Conservation (phyloP, 53 echinoderm and acorn worm species). For the Luidia sarsii region DNA sequence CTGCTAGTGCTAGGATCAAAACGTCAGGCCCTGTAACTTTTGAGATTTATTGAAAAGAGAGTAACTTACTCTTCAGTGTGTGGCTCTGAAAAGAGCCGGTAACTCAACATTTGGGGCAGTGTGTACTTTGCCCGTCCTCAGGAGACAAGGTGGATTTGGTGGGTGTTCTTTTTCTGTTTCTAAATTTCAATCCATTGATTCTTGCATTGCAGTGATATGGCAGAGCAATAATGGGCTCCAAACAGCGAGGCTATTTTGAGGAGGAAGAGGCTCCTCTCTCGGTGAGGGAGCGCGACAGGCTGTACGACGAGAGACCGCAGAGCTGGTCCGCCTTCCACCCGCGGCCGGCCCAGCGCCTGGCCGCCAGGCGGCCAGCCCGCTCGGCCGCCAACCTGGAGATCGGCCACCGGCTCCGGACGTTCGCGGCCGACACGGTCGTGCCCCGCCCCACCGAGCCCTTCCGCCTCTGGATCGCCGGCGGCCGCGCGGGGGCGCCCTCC, state of each 20-base stretch:
- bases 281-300: conserved; percentile 61
- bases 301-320: conserved; percentile 43
- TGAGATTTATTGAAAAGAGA: too few species aligned
- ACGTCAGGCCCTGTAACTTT: too few species aligned
- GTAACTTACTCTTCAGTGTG: too few species aligned
- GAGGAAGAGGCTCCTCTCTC: conserved; percentile 52
- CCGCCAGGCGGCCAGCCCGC: conserved; percentile 44
- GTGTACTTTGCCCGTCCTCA: too few species aligned
- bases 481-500: conserved; percentile 75
- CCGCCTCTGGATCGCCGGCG: conserved; percentile 81
- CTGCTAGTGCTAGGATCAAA: too few species aligned
- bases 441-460: conserved; percentile 73
- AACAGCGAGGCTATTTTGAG: conserved; percentile 66
- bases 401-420: conserved; percentile 74
- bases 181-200: too few species aligned
- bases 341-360: conserved; percentile 30
- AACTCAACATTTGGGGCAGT: too few species aligned
- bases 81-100: too few species aligned
- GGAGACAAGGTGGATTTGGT: too few species aligned
- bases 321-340: conserved; percentile 38
- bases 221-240: conserved; percentile 13
- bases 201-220: too few species aligned
- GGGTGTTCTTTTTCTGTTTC: too few species aligned
- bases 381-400: conserved; percentile 73
- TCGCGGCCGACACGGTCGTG: conserved; percentile 60